phyloP scores from a whole-genome alignment of 2,113 vertebrate species.

The Pangasianodon gigas region DNA sequence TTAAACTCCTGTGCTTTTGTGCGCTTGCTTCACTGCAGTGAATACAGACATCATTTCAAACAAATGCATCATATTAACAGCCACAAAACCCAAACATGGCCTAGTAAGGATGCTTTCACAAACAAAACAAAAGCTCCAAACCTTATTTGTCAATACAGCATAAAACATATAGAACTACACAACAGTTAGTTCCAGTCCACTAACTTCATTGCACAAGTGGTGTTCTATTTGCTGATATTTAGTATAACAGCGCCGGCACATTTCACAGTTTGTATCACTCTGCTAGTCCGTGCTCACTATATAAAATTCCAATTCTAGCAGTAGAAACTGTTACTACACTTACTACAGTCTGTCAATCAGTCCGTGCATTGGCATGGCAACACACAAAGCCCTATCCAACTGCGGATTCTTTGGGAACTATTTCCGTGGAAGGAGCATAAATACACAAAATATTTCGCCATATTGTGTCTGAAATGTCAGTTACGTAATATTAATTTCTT shows the following conservation, averaged over 20 bases:
- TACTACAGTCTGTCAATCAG: background rate
- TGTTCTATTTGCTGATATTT: background rate
- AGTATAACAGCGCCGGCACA: background rate
- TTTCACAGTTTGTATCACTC: background rate
- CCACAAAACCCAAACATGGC: background rate
- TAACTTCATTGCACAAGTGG: background rate
- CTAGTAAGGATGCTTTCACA: background rate
- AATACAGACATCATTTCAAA: conserved; percentile 45
- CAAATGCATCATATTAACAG: background rate
- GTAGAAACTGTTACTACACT: background rate
- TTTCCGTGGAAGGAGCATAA: background rate
- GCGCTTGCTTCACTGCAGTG: conserved; percentile 65
- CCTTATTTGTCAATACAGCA: background rate
- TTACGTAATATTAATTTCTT: too few species aligned
- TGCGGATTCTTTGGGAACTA: background rate
- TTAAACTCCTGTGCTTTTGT: conserved; percentile 61
- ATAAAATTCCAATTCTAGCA: background rate
- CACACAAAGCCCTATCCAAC: background rate
- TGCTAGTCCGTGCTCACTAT: background rate
- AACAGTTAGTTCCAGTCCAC: background rate
- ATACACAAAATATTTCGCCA: background rate
- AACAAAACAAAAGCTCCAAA: background rate
- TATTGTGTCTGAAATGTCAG: background rate
- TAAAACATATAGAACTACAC: background rate
- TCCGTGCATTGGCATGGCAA: background rate